Percentiles rank a stretch among this genome's conserved stretches.
These are phyloP conservation scores for Spisula solida DNA, from an alignment of 2,888 invertebrate species.

Conservation along the genomic window DNA sequence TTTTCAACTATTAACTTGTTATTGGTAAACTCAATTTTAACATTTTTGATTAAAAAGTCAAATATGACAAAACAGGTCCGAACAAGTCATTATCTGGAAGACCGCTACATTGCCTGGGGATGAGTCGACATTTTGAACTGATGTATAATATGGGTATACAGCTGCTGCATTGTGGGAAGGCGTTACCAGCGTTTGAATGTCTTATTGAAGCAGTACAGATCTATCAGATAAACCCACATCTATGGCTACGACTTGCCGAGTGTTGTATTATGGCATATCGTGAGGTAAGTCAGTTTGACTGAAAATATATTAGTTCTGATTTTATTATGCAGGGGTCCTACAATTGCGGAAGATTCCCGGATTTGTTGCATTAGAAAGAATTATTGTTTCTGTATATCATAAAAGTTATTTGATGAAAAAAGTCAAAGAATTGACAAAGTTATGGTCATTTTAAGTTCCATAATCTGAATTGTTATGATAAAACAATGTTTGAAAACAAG, in stretches of 20 bases:
- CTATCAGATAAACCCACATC: constrained; percentile 95
- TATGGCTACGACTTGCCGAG: constrained; percentile 97
- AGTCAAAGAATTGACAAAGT: too few species aligned
- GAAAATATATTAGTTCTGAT: too few species aligned
- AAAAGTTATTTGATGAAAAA: too few species aligned
- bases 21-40: background rate
- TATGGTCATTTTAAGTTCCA: too few species aligned
- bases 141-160: constrained; percentile 95
- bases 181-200: constrained; percentile 96
- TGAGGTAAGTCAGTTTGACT: constrained; percentile 76
- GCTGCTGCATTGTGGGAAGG: constrained; percentile 93
- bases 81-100: constrained; percentile 86
- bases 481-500: too few species aligned
- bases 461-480: too few species aligned
- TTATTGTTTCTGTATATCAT: too few species aligned
- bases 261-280: constrained; percentile 89
- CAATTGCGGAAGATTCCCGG: too few species aligned
- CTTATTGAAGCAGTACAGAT: constrained; percentile 95
- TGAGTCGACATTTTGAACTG: constrained; percentile 90
- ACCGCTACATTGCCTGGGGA: constrained; percentile 90
- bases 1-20: too few species aligned
- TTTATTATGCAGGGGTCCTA: too few species aligned
- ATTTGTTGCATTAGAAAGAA: too few species aligned
- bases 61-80: constrained; percentile 50
- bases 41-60: constrained; percentile 38